phyloP scores from a whole-genome alignment of 37 sponge, comb jelly and placozoan species.

The Crambe crambe region DNA sequence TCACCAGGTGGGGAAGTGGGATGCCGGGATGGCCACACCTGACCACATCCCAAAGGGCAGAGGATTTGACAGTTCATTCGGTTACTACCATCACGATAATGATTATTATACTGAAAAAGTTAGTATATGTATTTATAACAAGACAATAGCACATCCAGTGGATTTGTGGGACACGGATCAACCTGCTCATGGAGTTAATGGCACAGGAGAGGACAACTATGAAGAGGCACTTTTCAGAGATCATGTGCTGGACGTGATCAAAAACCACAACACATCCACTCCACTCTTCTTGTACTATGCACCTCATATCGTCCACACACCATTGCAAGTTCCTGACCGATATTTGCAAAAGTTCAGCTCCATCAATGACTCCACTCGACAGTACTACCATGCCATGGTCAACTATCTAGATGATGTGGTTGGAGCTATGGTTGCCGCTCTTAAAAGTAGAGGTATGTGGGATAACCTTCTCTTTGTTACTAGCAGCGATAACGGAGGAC shows the following conservation, averaged over 20 bases:
- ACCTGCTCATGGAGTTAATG: conserved; percentile 44
- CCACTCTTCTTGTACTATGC: conserved; percentile 69
- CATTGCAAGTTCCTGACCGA: conserved; percentile 39
- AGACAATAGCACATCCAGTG: not conserved
- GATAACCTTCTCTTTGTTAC: conserved; percentile 59
- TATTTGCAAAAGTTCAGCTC: conserved; percentile 40
- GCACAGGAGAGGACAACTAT: conserved; percentile 31
- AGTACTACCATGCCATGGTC: conserved; percentile 51
- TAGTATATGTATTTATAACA: not conserved
- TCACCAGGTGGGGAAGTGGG: conserved; percentile 63
- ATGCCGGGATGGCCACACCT: conserved; percentile 43
- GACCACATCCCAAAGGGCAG: conserved; percentile 26
- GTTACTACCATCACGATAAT: conserved; percentile 61
- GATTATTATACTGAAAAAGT: conserved; percentile 47
- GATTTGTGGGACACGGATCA: conserved; percentile 52
- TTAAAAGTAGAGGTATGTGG: conserved; percentile 54
- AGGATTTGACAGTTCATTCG: conserved; percentile 42
- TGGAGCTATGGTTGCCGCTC: conserved; percentile 13
- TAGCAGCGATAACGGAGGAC: conserved; percentile 54
- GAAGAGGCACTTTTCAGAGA: conserved; percentile 38
- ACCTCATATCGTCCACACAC: conserved; percentile 41
- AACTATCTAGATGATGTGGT: conserved; percentile 14
- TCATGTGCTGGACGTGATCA: conserved; percentile 7
- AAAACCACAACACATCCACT: conserved; percentile 35
- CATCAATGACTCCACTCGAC: conserved; percentile 29